Evolutionary conservation across 2,797 vertebrate genomes (phyloP), one percentile per base, ranked within the genome.

Genomic region (Sebastes glaucus): DNA sequence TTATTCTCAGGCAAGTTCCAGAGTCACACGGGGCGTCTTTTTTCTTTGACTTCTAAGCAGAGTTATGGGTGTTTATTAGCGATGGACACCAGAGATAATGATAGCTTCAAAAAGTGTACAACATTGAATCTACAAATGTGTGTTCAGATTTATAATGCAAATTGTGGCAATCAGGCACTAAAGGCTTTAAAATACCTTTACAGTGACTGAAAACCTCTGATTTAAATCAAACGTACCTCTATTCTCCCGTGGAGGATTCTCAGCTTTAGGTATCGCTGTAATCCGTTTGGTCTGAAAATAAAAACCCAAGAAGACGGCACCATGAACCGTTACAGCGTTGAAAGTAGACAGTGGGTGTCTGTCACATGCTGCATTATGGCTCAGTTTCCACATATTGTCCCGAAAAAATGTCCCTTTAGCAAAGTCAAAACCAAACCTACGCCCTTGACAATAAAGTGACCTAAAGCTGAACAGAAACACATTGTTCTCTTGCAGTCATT

Each of bases 181-280:
- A 42, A 6, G 38, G 56, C 7, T 59, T 28, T 59, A 28, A 28
- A 9, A 11, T 28, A 16, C 13, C 14, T 38, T 11, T 5, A 32
- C 5, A 62, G 28, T 61, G 1, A 60, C 57, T 20, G 56, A 11
- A 14, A 38, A 38, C 35, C 35, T 38, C 35, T 38, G 35, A 38
- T 8, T 63, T 53, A 93, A 69, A 55, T 74, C 62, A 82, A 76
- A 74, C 90, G 77, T 94, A 98, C 98, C 98, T 97, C 97, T 96
- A 89, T 98, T 98, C 91, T 99, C 98, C 89, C 97, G 96, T 5
- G 94, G 91, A 79, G 97, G 94, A 4, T 90, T 92, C 20, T 99
- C 98, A 87, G 97, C 95, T 91, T 98, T 99, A 68, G 95, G 20
- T 84, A 97, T 90, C 5, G 93, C 88, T 79, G 96, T 93, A 68